Percentiles rank a stretch among this genome's conserved stretches.
These are phyloP conservation scores for Trematocara variabile DNA, from an alignment of 2,113 vertebrate species.

Conservation along the genomic window DNA sequence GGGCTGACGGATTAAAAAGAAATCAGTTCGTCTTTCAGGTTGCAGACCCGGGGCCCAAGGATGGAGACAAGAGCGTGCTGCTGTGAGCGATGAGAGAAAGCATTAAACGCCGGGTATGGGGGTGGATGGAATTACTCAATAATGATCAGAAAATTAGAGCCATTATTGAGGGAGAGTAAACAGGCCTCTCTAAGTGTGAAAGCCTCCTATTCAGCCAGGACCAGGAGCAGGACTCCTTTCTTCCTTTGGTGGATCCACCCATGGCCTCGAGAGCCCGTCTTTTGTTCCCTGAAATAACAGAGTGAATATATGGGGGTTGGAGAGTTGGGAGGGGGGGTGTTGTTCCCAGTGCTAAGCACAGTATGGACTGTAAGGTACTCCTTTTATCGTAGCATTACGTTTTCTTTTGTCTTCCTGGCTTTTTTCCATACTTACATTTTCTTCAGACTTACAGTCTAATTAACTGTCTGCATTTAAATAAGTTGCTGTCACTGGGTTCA, in stretches of 20 bases:
- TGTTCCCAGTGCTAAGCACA: neutral
- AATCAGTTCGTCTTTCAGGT: neutral
- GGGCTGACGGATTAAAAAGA: neutral
- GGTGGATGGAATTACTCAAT: slow-evolving; percentile 73
- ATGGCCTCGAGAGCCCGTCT: slow-evolving; percentile 66
- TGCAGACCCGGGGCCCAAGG: neutral
- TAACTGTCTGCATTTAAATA: neutral
- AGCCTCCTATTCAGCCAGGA: slow-evolving; percentile 71
- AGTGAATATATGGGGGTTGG: slow-evolving; percentile 55
- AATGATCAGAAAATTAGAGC: slow-evolving; percentile 80
- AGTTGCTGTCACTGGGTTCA: neutral
- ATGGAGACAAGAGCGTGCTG: neutral
- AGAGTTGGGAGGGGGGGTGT: slow-evolving; percentile 23
- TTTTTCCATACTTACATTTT: neutral
- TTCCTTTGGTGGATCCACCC: slow-evolving; percentile 73
- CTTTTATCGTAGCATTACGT: neutral
- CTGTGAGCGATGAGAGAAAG: slow-evolving; percentile 44
- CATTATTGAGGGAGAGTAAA: slow-evolving; percentile 80
- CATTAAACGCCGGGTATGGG: slow-evolving; percentile 46
- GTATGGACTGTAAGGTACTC: slow-evolving; percentile 6
- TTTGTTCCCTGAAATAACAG: slow-evolving; percentile 74
- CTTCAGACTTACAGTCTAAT: neutral
- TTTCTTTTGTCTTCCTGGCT: neutral
- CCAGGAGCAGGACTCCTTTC: slow-evolving; percentile 72
- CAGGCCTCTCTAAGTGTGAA: slow-evolving; percentile 75